Percentiles rank a stretch among this genome's conserved stretches.
Conservation (phyloP, 2,888 invertebrate genomes). For the Branchellion lobata region DNA sequence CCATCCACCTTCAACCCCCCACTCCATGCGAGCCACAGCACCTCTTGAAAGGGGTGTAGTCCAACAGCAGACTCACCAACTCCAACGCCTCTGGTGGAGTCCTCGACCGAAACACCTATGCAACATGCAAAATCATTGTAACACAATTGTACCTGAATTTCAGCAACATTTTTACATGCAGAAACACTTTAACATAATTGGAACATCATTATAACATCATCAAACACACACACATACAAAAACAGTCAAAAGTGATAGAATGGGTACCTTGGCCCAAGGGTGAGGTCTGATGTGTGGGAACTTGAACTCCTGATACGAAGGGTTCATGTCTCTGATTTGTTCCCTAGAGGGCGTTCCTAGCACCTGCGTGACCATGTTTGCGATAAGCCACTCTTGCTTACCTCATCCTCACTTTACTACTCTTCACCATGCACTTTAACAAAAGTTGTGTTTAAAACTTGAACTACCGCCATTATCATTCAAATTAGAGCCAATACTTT, state of each 20-base stretch:
- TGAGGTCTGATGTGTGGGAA: slow-evolving; percentile 99
- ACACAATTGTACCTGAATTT: not conserved
- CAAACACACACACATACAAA: not conserved
- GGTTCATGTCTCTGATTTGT: slow-evolving; percentile 99
- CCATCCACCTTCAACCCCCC: too few relatives aligned
- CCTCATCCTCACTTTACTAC: too few relatives aligned
- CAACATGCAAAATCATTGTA: not conserved
- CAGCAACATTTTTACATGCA: not conserved
- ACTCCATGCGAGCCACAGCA: too few relatives aligned
- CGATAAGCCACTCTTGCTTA: too few relatives aligned
- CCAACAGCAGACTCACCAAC: slow-evolving; percentile 61
- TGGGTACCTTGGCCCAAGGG: slow-evolving; percentile 98
- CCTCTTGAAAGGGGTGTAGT: slow-evolving; percentile 91
- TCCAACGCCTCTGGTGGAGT: slow-evolving; percentile 63
- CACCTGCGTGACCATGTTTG: slow-evolving; percentile 41
- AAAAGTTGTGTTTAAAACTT: not conserved
- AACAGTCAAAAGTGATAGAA: too few relatives aligned
- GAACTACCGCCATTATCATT: not conserved
- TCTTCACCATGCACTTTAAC: too few relatives aligned
- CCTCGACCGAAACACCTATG: slow-evolving; percentile 64
- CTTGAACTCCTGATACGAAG: slow-evolving; percentile 99
- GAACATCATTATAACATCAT: not conserved
- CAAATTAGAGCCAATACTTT: too few relatives aligned
- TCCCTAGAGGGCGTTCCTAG: slow-evolving; percentile 96
- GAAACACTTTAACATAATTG: not conserved